Evolutionary conservation across 2,113 vertebrate species (phyloP), one percentile per base, ranked within the genome.

Genomic region (Alces alces): DNA sequence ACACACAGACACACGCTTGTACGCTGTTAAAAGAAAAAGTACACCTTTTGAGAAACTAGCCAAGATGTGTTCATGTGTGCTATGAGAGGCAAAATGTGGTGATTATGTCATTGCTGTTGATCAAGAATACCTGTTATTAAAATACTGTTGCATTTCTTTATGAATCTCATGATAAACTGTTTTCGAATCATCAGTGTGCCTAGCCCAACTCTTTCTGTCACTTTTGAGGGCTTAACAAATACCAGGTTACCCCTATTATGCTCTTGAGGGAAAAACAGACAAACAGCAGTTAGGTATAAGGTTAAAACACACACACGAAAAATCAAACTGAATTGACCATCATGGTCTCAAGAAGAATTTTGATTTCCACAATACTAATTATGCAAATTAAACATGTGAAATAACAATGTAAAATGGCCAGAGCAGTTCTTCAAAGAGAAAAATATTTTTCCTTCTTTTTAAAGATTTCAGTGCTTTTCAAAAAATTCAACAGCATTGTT

Each of bases 371-470:
- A 85, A 50, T 79, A 84, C 30, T 54, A 91, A 94, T 54, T 80
- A 95, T 27, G 39, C 14, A 91, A 91, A 96, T 64, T 88, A 88
- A 83, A 96, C 61, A 78, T 15, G n/a, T 89, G 79, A 95, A 96
- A 86, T 89, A 96, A 70, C 58, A 61, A 66, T 19, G 36, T 96
- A 89, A 95, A 94, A 88, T 57, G 39, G 89, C 15, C n/a, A 60
- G 30, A 89, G n/a, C 25, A 87, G 43, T 84, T 90, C 57, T 86
- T 95, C 60, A 66, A 89, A 82, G 52, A 52, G 96, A 87, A 58
- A 61, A n/a, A 8, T 5, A 50, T 9, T 85, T 66, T 47, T 16
- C 70, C 30, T 78, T 83, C 10, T 52, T 39, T 76, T 45, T 30
- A 86, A 88, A 91, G 36, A 61, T 57, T 70, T 78, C 58, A 89